Conservation (phyloP, 2,888 invertebrate species). For the Lasiommata megera region DNA sequence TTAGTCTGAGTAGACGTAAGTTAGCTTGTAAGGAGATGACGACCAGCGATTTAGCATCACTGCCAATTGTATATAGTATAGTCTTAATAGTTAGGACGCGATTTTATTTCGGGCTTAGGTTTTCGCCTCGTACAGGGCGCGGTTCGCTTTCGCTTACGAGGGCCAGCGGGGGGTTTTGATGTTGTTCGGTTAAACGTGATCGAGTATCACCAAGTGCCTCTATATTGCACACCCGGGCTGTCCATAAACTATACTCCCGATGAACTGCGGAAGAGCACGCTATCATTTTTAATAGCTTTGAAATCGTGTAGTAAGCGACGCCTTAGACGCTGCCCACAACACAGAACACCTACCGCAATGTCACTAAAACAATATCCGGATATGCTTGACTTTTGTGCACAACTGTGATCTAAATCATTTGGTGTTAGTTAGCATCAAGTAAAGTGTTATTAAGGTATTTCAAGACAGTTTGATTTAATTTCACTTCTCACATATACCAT, state of each 20-base stretch:
- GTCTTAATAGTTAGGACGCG: constrained; percentile 38
- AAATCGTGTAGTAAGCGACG: too few relatives aligned
- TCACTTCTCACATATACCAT: too few relatives aligned
- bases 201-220: constrained; percentile 62
- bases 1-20: constrained; percentile 58
- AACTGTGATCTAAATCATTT: too few relatives aligned
- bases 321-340: too few relatives aligned
- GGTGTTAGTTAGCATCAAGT: too few relatives aligned
- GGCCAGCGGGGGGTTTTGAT: constrained; percentile 35
- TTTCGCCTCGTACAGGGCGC: constrained; percentile 35
- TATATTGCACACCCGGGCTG: constrained; percentile 31
- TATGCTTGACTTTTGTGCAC: too few relatives aligned
- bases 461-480: too few relatives aligned
- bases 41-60: constrained; percentile 73
- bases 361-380: too few relatives aligned
- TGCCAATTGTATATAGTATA: constrained; percentile 75
- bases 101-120: constrained; percentile 44
- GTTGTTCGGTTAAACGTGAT: constrained; percentile 25
- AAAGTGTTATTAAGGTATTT: too few relatives aligned
- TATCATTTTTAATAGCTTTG: too few relatives aligned
- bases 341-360: too few relatives aligned
- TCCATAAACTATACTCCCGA: background rate
- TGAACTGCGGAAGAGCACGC: too few relatives aligned
- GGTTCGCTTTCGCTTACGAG: constrained; percentile 48
- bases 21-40: constrained; percentile 46